Percentiles rank a stretch among this genome's conserved stretches.
Conservation (phyloP, 2,113 vertebrate genomes). For the Anhinga rufa region DNA sequence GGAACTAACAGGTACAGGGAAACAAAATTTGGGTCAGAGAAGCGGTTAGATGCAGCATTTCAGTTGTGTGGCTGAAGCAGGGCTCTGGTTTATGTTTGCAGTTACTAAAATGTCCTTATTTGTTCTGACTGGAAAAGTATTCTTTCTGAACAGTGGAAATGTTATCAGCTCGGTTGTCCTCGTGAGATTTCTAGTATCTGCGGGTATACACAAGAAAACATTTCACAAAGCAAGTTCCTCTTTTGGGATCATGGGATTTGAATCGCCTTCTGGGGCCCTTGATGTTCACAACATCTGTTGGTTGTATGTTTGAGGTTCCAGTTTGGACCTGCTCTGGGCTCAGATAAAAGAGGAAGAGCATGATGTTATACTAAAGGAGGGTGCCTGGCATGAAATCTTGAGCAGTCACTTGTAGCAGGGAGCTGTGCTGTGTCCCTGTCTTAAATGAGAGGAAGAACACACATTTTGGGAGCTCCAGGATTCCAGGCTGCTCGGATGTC, state of each 20-base stretch:
- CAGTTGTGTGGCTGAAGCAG: not conserved
- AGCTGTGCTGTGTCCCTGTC: not conserved
- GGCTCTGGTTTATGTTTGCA: not conserved
- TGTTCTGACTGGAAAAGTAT: not conserved
- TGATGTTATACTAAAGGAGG: not conserved
- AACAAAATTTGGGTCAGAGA: not conserved
- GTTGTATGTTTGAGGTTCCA: conserved; percentile 51
- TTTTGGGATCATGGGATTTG: conserved; percentile 60
- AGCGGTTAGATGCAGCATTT: not conserved
- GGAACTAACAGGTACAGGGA: not conserved
- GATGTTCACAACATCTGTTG: conserved; percentile 52
- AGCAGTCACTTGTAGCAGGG: not conserved
- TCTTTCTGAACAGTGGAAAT: conserved; percentile 10
- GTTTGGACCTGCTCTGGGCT: conserved; percentile 43
- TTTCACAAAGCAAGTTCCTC: conserved; percentile 55
- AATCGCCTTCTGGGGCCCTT: not conserved
- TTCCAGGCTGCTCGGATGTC: not conserved
- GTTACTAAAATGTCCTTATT: not conserved
- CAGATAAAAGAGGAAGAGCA: conserved; percentile 54
- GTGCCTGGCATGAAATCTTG: not conserved
- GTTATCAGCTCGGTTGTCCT: not conserved
- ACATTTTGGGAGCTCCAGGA: not conserved
- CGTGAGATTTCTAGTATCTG: conserved; percentile 20
- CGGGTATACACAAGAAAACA: not conserved
- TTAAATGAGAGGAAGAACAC: not conserved